A percentile compares a stretch with the other conserved stretches of the same genome.
Conservation (phyloP, 2,888 invertebrate genomes). For the Hydrotaea cyrtoneurina region DNA sequence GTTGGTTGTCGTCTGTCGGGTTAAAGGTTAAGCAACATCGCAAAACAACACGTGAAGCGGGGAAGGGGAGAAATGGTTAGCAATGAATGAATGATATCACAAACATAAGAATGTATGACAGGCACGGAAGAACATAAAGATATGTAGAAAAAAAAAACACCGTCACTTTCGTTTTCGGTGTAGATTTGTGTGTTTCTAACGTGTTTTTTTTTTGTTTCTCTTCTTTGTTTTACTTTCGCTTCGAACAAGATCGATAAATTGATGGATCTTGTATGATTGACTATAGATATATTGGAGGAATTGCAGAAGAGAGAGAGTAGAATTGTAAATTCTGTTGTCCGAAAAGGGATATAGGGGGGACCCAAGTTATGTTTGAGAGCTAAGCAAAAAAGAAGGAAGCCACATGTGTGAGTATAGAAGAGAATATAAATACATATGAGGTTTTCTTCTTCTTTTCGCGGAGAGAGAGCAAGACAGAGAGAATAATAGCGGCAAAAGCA, state of each 20-base stretch:
- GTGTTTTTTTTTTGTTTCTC: slow-evolving; percentile 22
- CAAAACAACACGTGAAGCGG: neutral
- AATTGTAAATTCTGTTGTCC: too few species aligned
- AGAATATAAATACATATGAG: neutral
- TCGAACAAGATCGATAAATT: slow-evolving; percentile 21
- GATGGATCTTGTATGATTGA: neutral
- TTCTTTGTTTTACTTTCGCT: slow-evolving; percentile 13
- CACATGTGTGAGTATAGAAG: slow-evolving; percentile 7
- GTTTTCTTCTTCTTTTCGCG: neutral
- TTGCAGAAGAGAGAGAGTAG: neutral
- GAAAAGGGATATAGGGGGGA: neutral
- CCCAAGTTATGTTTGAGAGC: neutral
- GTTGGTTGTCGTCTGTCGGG: too few species aligned
- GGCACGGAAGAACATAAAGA: neutral
- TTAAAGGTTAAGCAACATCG: neutral
- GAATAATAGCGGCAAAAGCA: neutral
- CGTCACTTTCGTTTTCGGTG: slow-evolving; percentile 29
- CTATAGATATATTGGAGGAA: neutral
- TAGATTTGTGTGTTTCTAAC: slow-evolving; percentile 21
- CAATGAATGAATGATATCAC: neutral
- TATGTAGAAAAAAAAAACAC: neutral
- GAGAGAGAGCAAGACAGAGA: neutral
- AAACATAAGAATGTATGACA: neutral
- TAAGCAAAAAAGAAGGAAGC: neutral
- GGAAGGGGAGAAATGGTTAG: neutral